These are phyloP conservation scores for Platalea minor DNA, from an alignment of 2,797 vertebrate species.

Conservation along the genomic window DNA sequence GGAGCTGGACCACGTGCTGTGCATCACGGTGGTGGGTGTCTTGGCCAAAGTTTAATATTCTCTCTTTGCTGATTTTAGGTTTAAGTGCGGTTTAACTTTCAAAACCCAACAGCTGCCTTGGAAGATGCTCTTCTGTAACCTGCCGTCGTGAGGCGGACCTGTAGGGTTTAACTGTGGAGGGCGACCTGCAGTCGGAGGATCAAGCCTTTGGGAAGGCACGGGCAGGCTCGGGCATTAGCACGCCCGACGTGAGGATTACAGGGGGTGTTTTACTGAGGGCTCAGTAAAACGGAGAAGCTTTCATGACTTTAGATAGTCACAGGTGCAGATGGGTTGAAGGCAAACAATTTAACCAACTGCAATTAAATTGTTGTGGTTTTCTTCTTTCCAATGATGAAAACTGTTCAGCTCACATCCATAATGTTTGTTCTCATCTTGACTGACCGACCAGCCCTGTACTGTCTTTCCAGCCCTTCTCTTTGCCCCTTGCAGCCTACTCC, in stretches of 20 bases:
- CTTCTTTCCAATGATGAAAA: neutral
- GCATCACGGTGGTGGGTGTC: neutral
- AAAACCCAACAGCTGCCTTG: neutral
- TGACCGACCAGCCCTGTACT: neutral
- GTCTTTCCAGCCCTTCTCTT: neutral
- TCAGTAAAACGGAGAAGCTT: neutral
- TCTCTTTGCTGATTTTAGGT: neutral
- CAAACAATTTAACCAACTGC: neutral
- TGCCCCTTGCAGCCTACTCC: neutral
- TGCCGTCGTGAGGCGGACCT: neutral
- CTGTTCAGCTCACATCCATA: neutral
- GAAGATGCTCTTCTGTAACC: neutral
- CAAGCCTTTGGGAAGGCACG: neutral
- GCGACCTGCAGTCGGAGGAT: neutral
- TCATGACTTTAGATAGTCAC: neutral
- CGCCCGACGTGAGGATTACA: rapidly evolving
- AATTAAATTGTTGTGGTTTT: neutral
- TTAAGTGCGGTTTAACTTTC: neutral
- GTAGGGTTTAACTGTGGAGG: neutral
- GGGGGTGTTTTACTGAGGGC: neutral
- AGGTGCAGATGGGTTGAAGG: neutral
- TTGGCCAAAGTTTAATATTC: neutral
- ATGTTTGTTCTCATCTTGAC: neutral
- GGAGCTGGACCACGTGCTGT: neutral
- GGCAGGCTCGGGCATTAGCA: rapidly evolving